Percentiles rank a stretch among this genome's conserved stretches.
These are phyloP conservation scores for Barypeithes pellucidus DNA, from an alignment of 2,888 invertebrate genomes.

Conservation along the genomic window DNA sequence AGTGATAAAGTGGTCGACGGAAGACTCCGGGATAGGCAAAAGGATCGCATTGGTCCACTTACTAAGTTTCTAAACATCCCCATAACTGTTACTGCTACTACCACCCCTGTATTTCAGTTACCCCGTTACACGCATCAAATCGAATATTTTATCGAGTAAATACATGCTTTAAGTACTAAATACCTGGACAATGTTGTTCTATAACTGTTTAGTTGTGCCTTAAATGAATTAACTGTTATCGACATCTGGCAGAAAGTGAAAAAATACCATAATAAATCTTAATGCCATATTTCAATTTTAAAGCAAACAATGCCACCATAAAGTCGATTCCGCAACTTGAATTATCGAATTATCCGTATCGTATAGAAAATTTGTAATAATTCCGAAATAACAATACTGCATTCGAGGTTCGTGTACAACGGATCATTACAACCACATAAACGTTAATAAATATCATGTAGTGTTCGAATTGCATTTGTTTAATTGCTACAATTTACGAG, in stretches of 20 bases:
- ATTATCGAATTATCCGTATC: constrained; percentile 48
- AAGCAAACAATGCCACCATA: constrained; percentile 46
- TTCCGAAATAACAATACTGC: constrained; percentile 38
- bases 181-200: no score
- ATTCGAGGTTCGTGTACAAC: constrained; percentile 23
- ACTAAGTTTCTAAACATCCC: no score
- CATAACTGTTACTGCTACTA: no score
- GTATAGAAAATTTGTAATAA: constrained; percentile 44
- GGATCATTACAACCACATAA: constrained; percentile 37
- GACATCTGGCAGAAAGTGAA: background rate
- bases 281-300: constrained; percentile 43
- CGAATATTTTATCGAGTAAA: no score
- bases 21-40: no score
- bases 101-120: no score
- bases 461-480: constrained; percentile 33
- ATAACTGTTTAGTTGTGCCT: background rate
- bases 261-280: constrained; percentile 16
- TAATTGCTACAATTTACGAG: constrained; percentile 17
- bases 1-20: no score
- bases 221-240: constrained; percentile 4
- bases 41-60: no score
- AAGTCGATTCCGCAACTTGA: constrained; percentile 23
- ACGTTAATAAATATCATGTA: constrained; percentile 40
- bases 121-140: no score
- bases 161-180: no score